Evolutionary conservation across 2,797 vertebrate species (phyloP), one percentile per base, ranked within the genome.

Genomic region (Valencia hispanica): DNA sequence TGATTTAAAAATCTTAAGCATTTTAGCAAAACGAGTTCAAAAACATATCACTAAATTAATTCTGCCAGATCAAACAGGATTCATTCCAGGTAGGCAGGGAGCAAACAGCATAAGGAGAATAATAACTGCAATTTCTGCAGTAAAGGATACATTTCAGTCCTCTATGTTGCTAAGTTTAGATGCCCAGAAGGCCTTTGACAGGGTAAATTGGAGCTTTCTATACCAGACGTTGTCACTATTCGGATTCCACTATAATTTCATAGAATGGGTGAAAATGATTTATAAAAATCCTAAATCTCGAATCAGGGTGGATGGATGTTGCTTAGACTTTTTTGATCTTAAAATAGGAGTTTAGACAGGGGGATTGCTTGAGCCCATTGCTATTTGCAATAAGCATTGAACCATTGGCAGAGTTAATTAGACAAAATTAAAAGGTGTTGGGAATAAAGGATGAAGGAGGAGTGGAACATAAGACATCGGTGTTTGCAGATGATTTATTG

Each of bases 321-420:
- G 30, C 22, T 51, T 22, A 27, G 22, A 65, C 4, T 51, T 74
- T 27, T 74, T 50, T 11, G 9, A 8, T 2, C 12, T 74, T 6
- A 65, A 74, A 11, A 65, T 43, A 65, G 43, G 57, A 14, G 72
- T 63, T n/a, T 9, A 41, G 48, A 10, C 55, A 74, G 6, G 47
- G 61, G 0, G 25, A 74, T 25, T 74, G 22, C 5, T 15, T 39
- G 51, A 70, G 66, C 20, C 61, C 47, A 0, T 5, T 74, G 5
- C 17, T 74, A 18, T 74, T 74, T 20, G 32, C 59, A 1, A 8
- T 53, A 10, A 74, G 20, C 41, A 68, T 15, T 22, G 73, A 75
- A 55, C 63, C 63, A 0, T 1, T 68, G 3, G 63, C 63, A 15
- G 36, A 36, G 30, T 2, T 20, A n/a, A 43, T 53, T 1, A 75